Evolutionary conservation across 2,797 vertebrate genomes (phyloP).

Genomic region (Sebastolobus altivelis): DNA sequence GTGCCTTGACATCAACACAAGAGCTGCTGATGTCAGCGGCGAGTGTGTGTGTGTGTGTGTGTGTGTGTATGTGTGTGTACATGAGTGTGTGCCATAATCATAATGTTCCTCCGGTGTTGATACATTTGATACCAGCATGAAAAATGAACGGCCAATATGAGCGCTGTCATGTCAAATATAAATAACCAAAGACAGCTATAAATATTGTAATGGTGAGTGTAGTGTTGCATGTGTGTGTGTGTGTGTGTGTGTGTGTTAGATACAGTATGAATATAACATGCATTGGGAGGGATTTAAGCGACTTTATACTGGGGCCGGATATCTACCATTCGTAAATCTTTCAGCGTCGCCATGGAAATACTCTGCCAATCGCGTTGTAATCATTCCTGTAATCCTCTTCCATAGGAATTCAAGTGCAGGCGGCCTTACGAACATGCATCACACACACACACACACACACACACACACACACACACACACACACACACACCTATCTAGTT

Average conservation of each 20-base stretch:
- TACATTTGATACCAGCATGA: constrained; percentile 39
- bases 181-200: constrained; percentile 41
- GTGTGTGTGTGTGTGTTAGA: not conserved
- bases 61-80: constrained; percentile 4
- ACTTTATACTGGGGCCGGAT: constrained; percentile 16
- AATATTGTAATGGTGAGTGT: constrained; percentile 23
- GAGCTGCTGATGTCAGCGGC: constrained; percentile 43
- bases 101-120: constrained; percentile 10
- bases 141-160: constrained; percentile 29
- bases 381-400: constrained; percentile 64
- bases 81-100: not conserved
- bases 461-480: constrained; percentile 1
- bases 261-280: constrained; percentile 19
- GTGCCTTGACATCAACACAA: constrained; percentile 20
- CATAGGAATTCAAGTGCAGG: constrained; percentile 50
- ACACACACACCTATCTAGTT: not conserved
- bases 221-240: constrained; percentile 12
- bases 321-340: constrained; percentile 43
- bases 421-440: constrained; percentile 10
- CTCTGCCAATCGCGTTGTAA: constrained; percentile 44
- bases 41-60: not conserved
- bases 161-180: constrained; percentile 39
- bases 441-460: constrained; percentile 2
- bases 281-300: constrained; percentile 11
- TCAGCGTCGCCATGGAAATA: constrained; percentile 61